These are phyloP conservation scores for Mesocricetus auratus DNA, from an alignment of 2,113 vertebrate genomes.

Conservation along the genomic window DNA sequence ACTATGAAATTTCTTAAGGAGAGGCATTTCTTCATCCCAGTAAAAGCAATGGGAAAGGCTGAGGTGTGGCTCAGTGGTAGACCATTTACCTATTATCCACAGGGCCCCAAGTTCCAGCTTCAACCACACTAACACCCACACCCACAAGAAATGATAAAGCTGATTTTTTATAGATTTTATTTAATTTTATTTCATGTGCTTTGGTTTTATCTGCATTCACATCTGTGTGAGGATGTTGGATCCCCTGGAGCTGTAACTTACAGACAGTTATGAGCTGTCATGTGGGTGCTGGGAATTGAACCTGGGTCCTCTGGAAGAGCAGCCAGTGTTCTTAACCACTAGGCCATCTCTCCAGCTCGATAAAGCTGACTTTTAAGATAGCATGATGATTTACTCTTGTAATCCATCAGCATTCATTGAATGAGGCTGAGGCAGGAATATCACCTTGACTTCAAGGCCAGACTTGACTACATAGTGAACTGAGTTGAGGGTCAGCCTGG, in stretches of 20 bases:
- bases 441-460: not conserved
- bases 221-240: too few relatives aligned
- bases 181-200: too few relatives aligned
- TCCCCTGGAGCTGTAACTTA: too few relatives aligned
- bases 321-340: too few relatives aligned
- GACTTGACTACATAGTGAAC: not conserved
- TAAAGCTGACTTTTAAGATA: not conserved
- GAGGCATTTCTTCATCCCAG: not conserved
- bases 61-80: not conserved
- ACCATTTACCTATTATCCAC: not conserved
- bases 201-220: too few relatives aligned
- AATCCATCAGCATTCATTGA: not conserved
- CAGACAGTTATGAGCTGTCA: too few relatives aligned
- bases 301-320: too few relatives aligned
- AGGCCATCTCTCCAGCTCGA: too few relatives aligned
- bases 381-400: not conserved
- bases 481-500: not conserved
- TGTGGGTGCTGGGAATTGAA: too few relatives aligned
- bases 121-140: not conserved
- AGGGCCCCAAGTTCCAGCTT: not conserved
- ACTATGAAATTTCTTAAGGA: not conserved
- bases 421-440: not conserved
- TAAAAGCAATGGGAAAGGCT: not conserved
- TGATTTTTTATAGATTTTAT: too few relatives aligned
- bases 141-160: not conserved